phyloP scores from a whole-genome alignment of 2,888 invertebrate species.

The Lacanobia oleracea region DNA sequence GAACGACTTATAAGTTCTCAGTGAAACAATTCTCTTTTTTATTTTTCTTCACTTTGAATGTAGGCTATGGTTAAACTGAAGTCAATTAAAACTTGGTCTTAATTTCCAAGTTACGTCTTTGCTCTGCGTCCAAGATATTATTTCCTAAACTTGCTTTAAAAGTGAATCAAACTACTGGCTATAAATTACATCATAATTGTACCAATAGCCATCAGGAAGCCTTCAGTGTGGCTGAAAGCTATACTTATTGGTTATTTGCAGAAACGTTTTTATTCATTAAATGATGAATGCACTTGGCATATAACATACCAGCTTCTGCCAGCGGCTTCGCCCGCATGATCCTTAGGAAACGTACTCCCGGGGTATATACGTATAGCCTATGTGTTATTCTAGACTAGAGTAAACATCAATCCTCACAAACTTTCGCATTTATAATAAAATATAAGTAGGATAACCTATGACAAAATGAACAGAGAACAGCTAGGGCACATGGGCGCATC shows the following conservation, averaged over 20 bases:
- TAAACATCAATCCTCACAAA: too few species aligned
- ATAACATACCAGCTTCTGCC: too few species aligned
- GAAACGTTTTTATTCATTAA: background rate
- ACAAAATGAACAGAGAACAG: conserved; percentile 1
- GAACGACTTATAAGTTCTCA: conserved; percentile 34
- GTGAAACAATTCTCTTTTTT: conserved; percentile 30
- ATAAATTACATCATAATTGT: conserved; percentile 19
- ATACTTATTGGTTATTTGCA: background rate
- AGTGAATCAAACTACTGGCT: conserved; percentile 43
- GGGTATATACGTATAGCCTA: too few species aligned
- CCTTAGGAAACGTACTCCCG: too few species aligned
- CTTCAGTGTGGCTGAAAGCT: too few species aligned
- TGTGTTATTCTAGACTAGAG: too few species aligned
- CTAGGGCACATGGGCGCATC: conserved; percentile 26
- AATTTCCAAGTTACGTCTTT: conserved; percentile 60
- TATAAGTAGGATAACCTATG: too few species aligned
- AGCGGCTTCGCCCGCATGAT: too few species aligned
- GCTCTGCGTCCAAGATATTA: conserved; percentile 54
- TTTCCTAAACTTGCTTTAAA: conserved; percentile 54
- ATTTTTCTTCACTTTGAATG: conserved; percentile 52
- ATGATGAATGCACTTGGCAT: background rate
- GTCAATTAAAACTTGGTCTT: conserved; percentile 65
- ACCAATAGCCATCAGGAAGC: too few species aligned
- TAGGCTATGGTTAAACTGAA: conserved; percentile 54
- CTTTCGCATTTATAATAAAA: too few species aligned